Evolutionary conservation across 2,113 vertebrate genomes (phyloP).

Genomic region (Lycocorax pyrrhopterus): DNA sequence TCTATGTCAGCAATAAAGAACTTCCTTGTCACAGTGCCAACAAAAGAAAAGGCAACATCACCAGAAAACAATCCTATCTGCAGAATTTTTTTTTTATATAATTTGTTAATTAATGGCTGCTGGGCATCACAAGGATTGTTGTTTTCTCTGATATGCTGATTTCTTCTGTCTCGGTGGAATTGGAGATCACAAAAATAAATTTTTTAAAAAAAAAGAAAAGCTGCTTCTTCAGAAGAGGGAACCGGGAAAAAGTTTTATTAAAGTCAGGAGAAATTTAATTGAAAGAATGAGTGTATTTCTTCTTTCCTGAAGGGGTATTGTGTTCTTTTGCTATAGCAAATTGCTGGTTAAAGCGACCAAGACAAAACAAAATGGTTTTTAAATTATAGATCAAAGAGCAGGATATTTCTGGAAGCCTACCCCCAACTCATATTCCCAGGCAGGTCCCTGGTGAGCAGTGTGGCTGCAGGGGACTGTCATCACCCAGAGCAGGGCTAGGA

Average conservation of each 20-base stretch:
- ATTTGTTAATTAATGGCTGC: slow-evolving; percentile 66
- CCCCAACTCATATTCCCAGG: not conserved
- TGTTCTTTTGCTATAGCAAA: not conserved
- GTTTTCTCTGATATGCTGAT: slow-evolving; percentile 66
- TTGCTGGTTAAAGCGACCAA: not conserved
- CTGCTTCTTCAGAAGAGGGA: not conserved
- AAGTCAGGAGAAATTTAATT: slow-evolving; percentile 51
- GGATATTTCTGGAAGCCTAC: not conserved
- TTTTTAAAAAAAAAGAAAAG: not conserved
- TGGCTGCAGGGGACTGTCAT: not conserved
- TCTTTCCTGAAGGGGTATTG: slow-evolving; percentile 7
- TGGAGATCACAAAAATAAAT: slow-evolving; percentile 30
- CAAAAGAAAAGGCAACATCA: slow-evolving; percentile 24
- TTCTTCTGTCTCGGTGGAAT: slow-evolving; percentile 41
- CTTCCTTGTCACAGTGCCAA: not conserved
- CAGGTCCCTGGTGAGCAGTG: not conserved
- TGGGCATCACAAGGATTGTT: slow-evolving; percentile 55
- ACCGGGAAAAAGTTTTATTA: not conserved
- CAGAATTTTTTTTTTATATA: slow-evolving; percentile 4
- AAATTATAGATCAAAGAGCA: slow-evolving; percentile 8
- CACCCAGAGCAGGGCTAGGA: not conserved
- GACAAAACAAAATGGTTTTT: slow-evolving; percentile 34
- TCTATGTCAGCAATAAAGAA: slow-evolving; percentile 11
- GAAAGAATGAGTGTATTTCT: slow-evolving; percentile 21
- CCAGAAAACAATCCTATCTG: slow-evolving; percentile 57